Conservation (phyloP, 2,888 invertebrate genomes). For the Sisyra terminalis region DNA sequence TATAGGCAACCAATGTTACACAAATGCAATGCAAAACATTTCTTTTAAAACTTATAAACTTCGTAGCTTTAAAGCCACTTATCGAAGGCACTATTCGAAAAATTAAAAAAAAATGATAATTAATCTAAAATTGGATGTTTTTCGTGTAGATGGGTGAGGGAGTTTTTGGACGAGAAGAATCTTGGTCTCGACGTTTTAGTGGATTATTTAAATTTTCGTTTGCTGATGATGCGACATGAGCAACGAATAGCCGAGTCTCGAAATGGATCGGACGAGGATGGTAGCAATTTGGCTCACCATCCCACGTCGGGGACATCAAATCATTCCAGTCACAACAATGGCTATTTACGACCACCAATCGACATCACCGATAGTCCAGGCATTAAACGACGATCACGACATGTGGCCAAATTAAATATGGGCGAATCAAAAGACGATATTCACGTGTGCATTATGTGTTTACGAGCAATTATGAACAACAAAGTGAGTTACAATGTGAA, state of each 20-base stretch:
- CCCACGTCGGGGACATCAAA: conserved; percentile 21
- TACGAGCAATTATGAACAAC: conserved; percentile 99
- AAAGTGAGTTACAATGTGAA: conserved; percentile 40
- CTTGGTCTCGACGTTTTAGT: conserved; percentile 92
- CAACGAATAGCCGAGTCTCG: conserved; percentile 63
- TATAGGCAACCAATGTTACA: no score
- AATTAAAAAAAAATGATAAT: no score
- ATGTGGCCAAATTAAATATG: conserved; percentile 82
- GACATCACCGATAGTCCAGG: conserved; percentile 51
- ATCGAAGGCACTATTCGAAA: no score
- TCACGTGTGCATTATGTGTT: conserved; percentile 97
- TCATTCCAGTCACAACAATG: conserved; percentile 19
- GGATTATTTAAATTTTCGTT: conserved; percentile 89
- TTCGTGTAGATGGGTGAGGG: conserved; percentile 94
- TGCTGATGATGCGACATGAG: conserved; percentile 88
- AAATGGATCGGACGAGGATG: conserved; percentile 59
- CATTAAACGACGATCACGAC: conserved; percentile 58
- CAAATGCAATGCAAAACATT: no score
- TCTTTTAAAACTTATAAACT: no score
- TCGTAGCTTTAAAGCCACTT: no score
- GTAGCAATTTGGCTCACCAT: conserved; percentile 27
- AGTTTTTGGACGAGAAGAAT: conserved; percentile 92
- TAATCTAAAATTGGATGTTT: no score
- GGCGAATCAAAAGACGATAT: conserved; percentile 95
- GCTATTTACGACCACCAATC: conserved; percentile 31